Evolutionary conservation across 2,797 vertebrate genomes (phyloP), one percentile per base, ranked within the genome.

Genomic region (Cirrhinus mrigala): DNA sequence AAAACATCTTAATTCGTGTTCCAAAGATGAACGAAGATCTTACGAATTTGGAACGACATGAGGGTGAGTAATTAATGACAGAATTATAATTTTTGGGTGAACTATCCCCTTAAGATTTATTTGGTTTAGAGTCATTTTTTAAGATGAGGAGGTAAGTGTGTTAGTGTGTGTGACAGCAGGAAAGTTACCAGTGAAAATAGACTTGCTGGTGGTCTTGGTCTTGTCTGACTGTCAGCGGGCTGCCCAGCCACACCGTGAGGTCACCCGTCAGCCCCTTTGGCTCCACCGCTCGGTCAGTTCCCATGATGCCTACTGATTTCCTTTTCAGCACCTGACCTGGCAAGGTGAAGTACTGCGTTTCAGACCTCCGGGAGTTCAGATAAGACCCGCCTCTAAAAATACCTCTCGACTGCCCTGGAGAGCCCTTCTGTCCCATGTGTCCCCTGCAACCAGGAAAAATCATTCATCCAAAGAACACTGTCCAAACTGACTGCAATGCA

Each of bases 311-410:
- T 50, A 10, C 64, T 82, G 90, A 81, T 90, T 92, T 89, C 83
- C 91, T 92, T 92, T 90, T 89, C 90, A 88, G 93, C 92, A 87
- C 90, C 90, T 92, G 93, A 93, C 94, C 93, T 79, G 86, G 83
- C 91, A 91, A 89, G 91, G 91, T 91, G 92, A 92, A 89, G 50
- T 8, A 85, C 83, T 56, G 71, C 89, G 92, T 89, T 85, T 90
- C 82, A 20, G 69, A 91, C 92, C 91, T 86, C 14, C 0, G 88
- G 89, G 60, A 83, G 68, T 54, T 81, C 69, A 83, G 94, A 95
- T 95, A 94, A 93, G 92, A 93, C 90, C 89, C 87, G 92, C 91
- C 92, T 93, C 94, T 94, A 93, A 94, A 95, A 95, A 95, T 94
- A 94, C 90, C 89, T 85, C 85, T 88, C 87, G 64, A 66, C 83